Conservation (phyloP, 2,888 invertebrate species). For the Diabrotica balteata region DNA sequence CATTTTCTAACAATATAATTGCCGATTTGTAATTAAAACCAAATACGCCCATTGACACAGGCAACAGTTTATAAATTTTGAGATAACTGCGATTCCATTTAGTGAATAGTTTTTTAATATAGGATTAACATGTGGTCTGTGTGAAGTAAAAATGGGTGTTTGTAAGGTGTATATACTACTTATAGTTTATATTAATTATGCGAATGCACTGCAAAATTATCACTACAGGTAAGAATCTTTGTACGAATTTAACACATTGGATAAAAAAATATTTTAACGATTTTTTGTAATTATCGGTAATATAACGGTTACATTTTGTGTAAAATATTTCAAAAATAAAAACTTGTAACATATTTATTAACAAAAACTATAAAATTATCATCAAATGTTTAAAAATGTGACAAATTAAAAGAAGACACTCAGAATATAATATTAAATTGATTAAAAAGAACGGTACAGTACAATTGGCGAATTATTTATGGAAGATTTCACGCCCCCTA, state of each 20-base stretch:
- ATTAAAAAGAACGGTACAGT: too few species aligned
- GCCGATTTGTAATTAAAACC: slow-evolving; percentile 17
- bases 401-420: too few species aligned
- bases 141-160: slow-evolving; percentile 23
- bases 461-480: too few species aligned
- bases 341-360: neutral
- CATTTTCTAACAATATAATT: neutral
- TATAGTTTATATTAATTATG: slow-evolving; percentile 20
- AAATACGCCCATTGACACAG: slow-evolving; percentile 21
- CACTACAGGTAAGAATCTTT: slow-evolving; percentile 12
- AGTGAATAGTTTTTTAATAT: slow-evolving; percentile 9
- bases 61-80: slow-evolving; percentile 24
- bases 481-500: too few species aligned
- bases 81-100: slow-evolving; percentile 1
- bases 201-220: slow-evolving; percentile 19
- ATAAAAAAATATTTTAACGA: too few species aligned
- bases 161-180: slow-evolving; percentile 15
- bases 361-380: too few species aligned
- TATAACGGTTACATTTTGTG: neutral
- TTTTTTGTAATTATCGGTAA: too few species aligned
- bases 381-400: too few species aligned
- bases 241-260: too few species aligned
- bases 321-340: neutral
- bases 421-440: too few species aligned
- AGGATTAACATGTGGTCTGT: slow-evolving; percentile 14